Percentiles rank a stretch among this genome's conserved stretches.
These are phyloP conservation scores for Rostratula benghalensis DNA, from an alignment of 2,113 vertebrate species.

Conservation along the genomic window DNA sequence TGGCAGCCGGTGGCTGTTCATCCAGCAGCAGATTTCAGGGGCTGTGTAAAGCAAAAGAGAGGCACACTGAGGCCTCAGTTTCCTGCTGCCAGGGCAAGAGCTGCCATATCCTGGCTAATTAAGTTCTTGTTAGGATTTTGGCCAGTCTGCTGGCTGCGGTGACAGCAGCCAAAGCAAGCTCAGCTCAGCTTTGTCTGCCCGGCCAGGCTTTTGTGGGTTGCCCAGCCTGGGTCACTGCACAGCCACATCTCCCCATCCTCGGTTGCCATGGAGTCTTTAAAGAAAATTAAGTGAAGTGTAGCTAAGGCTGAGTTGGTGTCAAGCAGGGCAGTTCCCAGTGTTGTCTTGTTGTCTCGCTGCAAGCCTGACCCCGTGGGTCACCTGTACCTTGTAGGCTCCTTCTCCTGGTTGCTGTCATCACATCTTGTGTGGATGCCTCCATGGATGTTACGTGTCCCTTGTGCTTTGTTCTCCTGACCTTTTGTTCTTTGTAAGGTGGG, in stretches of 20 bases:
- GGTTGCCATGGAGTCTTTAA: constrained; percentile 25
- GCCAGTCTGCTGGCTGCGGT: neutral
- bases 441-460: fast-evolving
- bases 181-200: constrained; percentile 24
- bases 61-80: neutral
- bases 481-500: neutral
- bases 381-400: neutral
- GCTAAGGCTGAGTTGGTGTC: constrained; percentile 5
- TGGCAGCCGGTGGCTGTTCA: neutral
- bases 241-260: neutral
- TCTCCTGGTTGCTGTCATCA: neutral
- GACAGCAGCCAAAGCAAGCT: constrained; percentile 6
- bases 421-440: neutral
- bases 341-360: neutral
- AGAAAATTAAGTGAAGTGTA: constrained; percentile 24
- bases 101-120: constrained; percentile 36
- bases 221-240: constrained; percentile 32
- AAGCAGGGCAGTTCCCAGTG: neutral
- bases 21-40: neutral
- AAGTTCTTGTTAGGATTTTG: constrained; percentile 47
- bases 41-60: neutral
- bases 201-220: constrained; percentile 31
- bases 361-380: neutral
- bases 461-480: neutral
- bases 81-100: constrained; percentile 33